A percentile compares a stretch with the other conserved stretches of the same genome.
Conservation (phyloP, 2,888 invertebrate genomes). For the Erebia epiphron region DNA sequence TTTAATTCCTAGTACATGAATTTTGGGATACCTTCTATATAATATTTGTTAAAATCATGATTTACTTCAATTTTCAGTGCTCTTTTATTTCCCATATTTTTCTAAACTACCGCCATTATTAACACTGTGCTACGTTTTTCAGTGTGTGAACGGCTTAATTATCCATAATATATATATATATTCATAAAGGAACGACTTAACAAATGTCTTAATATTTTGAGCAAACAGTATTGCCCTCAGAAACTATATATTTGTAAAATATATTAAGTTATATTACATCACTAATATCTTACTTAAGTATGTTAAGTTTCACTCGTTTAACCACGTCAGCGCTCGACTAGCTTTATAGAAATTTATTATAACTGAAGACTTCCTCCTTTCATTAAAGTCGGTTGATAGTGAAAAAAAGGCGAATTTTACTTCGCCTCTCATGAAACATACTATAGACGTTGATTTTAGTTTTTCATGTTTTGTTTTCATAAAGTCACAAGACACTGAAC, state of each 20-base stretch:
- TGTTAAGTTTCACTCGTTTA: slow-evolving; percentile 48
- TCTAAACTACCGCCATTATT: not conserved
- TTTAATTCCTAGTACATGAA: no score
- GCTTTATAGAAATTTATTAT: not conserved
- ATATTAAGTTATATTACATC: slow-evolving; percentile 29
- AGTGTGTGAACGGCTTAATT: slow-evolving; percentile 2
- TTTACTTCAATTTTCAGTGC: not conserved
- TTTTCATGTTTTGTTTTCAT: not conserved
- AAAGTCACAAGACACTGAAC: not conserved
- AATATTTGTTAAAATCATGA: not conserved
- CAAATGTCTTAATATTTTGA: slow-evolving; percentile 45
- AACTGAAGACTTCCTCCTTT: not conserved
- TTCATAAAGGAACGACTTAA: slow-evolving; percentile 19
- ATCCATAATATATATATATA: slow-evolving; percentile 9
- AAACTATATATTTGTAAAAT: slow-evolving; percentile 44
- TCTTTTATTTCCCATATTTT: not conserved
- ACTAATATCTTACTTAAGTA: slow-evolving; percentile 61
- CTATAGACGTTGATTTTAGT: no score
- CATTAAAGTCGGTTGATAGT: no score
- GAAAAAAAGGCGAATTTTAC: no score
- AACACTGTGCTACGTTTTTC: not conserved
- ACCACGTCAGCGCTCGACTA: not conserved
- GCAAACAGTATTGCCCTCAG: slow-evolving; percentile 43
- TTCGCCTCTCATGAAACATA: no score
- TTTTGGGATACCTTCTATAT: no score